Evolutionary conservation across 92 coral and sea anemone genomes (phyloP), one percentile per base, ranked within the genome.

Genomic region (Zoanthus gigantus): DNA sequence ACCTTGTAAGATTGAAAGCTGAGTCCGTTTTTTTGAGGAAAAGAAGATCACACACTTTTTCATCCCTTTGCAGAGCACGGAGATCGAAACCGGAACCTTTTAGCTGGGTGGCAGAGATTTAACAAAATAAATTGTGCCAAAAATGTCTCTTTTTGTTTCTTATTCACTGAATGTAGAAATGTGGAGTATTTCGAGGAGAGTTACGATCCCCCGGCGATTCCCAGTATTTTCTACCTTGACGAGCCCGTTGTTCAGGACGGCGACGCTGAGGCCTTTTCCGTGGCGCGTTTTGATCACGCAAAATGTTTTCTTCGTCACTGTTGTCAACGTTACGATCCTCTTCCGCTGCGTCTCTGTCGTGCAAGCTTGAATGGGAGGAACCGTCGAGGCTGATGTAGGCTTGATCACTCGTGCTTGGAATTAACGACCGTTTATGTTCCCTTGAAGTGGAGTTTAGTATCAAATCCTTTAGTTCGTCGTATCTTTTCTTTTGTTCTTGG

Each of bases 401-500:
- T 17, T 92, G 92, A 17, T 92, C 92, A 50, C 94, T 90, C 23
- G 89, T 90, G 52, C 84, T 83, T 34, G 78, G 84, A 9, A 80
- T 87, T 7, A 88, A 66, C 53, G 79, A 74, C 56, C 61, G 83
- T 61, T 28, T 66, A 8, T 66, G 75, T 29, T 54, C 85, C 75
- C 52, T 71, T 11, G 85, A 81, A 46, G 30, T 81, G 45, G 53
- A 42, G 47, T 52, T 17, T 60, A 44, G 45, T 46, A 86, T 52
- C 34, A 58, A 83, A 14, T 74, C 88, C 84, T 93, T 93, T 48
- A 97, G 90, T 54, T 97, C 97, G 66, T 94, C 93, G 31, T 93
- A 92, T 72, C 97, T 91, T 75, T 82, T 92, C 74, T 89, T 88
- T 74, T 92, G 96, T 71, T 95, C 97, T 12, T 92, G 92, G 63